Percentiles rank a stretch among this genome's conserved stretches.
These are phyloP conservation scores for Typhlomys cinereus DNA, from an alignment of 2,113 vertebrate genomes.

Conservation along the genomic window DNA sequence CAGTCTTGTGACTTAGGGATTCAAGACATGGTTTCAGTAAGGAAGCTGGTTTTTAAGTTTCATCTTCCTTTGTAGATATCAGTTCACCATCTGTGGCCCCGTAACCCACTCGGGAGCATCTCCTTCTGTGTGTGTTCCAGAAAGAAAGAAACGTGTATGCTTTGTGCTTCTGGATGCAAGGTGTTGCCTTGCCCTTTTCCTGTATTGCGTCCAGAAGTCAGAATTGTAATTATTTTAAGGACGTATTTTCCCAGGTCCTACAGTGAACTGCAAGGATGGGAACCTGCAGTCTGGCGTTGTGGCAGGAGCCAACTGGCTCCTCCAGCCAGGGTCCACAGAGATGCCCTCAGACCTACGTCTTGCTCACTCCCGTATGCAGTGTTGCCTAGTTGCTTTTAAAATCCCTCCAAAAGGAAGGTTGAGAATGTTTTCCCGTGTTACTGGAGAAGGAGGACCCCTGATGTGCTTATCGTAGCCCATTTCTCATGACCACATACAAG, in stretches of 20 bases:
- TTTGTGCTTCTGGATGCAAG: slow-evolving; percentile 17
- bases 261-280: neutral
- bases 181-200: neutral
- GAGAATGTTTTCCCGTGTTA: neutral
- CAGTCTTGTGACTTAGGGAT: neutral
- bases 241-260: neutral
- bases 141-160: neutral
- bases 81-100: neutral
- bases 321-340: neutral
- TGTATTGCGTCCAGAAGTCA: slow-evolving; percentile 33
- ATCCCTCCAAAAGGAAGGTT: neutral
- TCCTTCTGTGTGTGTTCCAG: neutral
- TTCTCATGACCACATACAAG: neutral
- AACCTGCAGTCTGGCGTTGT: neutral
- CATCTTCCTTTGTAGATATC: neutral
- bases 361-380: neutral
- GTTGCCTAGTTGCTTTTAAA: neutral
- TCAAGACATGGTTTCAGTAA: slow-evolving; percentile 30
- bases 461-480: neutral
- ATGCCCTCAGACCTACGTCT: neutral
- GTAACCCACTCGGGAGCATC: neutral
- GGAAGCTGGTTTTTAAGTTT: neutral
- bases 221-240: slow-evolving; percentile 38
- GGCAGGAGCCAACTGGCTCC: neutral
- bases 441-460: neutral